phyloP scores from a whole-genome alignment of 92 coral and sea anemone species.

The Palythoa heliodiscus region DNA sequence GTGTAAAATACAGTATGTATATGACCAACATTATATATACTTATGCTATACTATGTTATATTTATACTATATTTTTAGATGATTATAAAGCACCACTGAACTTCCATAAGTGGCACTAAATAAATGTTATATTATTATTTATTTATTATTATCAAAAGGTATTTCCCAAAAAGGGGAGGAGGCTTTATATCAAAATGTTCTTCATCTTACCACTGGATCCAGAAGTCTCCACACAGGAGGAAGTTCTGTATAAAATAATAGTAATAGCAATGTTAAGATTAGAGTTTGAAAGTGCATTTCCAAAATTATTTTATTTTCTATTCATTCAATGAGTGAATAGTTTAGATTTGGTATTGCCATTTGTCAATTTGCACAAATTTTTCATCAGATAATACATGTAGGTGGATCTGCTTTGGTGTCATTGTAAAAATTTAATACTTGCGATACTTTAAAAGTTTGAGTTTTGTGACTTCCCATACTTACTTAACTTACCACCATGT shows the following conservation, averaged over 20 bases:
- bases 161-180: slow-evolving; percentile 14
- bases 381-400: neutral
- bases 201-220: slow-evolving; percentile 26
- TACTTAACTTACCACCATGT: neutral
- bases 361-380: neutral
- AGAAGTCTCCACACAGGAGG: slow-evolving; percentile 14
- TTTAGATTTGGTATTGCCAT: neutral
- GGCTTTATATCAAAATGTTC: slow-evolving; percentile 2
- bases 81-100: neutral
- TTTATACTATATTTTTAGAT: neutral
- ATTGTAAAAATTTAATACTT: neutral
- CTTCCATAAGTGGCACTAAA: neutral
- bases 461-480: neutral
- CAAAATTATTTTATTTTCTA: neutral
- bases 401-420: neutral
- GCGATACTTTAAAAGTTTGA: neutral
- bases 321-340: neutral
- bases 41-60: slow-evolving; percentile 1
- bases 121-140: neutral
- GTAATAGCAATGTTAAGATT: slow-evolving; percentile 13
- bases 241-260: slow-evolving; percentile 30
- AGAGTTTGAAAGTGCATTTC: neutral
- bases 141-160: neutral
- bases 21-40: slow-evolving; percentile 8
- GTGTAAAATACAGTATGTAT: neutral